Percentiles rank a stretch among this genome's conserved stretches.
Evolutionary conservation across 2,888 invertebrate species (phyloP).

Genomic region (Caenorhabditis sp.): DNA sequence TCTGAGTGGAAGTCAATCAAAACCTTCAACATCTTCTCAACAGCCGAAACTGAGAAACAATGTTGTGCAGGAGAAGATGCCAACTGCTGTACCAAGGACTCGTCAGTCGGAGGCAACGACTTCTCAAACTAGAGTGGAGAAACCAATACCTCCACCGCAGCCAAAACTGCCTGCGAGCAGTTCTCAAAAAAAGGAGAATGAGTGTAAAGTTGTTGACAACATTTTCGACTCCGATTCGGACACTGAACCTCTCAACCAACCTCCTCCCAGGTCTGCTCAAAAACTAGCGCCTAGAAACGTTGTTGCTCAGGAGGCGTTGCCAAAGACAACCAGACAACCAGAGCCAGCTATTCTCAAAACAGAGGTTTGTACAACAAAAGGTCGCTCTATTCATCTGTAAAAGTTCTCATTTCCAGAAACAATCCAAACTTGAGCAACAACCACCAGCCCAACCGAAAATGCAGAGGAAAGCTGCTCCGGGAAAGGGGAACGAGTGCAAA

Average conservation of each 20-base stretch:
- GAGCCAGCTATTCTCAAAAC: too few species aligned
- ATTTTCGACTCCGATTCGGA: neutral
- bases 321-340: neutral
- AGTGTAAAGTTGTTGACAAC: neutral
- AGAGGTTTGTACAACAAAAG: too few species aligned
- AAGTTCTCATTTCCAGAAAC: neutral
- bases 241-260: neutral
- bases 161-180: too few species aligned
- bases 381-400: too few species aligned
- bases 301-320: neutral
- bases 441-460: neutral
- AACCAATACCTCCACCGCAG: too few species aligned
- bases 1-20: neutral
- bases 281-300: neutral
- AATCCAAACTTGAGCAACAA: neutral
- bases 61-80: neutral
- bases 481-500: neutral
- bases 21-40: neutral
- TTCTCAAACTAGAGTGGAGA: neutral
- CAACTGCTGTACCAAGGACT: neutral
- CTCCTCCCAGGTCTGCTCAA: too few species aligned
- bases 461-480: too few species aligned
- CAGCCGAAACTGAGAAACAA: neutral
- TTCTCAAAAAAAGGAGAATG: too few species aligned
- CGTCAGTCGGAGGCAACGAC: neutral